Evolutionary conservation across 2,113 vertebrate genomes (phyloP).

Genomic region (Arvicanthis niloticus): DNA sequence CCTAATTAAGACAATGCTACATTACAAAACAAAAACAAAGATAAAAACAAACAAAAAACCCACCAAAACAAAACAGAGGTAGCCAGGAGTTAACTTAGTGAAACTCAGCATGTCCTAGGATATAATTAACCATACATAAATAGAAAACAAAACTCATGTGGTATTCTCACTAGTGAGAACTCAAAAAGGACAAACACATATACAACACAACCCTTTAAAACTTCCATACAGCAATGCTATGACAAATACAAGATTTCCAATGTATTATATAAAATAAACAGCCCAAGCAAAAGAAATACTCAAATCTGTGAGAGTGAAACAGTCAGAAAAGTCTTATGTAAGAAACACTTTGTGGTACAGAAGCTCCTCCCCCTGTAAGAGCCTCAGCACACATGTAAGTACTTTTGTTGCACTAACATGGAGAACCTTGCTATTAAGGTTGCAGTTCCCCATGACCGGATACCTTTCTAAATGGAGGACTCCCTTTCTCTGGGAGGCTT

Average conservation of each 20-base stretch:
- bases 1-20: background rate
- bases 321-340: background rate
- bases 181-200: background rate
- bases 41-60: background rate
- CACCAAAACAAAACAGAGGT: background rate
- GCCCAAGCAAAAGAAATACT: background rate
- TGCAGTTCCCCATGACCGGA: no score
- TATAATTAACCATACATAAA: background rate
- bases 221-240: background rate
- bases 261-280: conserved; percentile 1
- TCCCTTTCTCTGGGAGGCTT: no score
- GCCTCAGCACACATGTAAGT: background rate
- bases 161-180: background rate
- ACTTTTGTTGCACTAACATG: background rate
- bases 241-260: background rate
- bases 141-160: background rate
- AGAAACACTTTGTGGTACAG: background rate
- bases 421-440: background rate
- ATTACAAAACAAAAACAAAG: background rate
- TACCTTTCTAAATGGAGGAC: no score
- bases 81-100: background rate
- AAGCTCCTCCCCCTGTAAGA: background rate
- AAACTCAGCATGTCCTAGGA: background rate
- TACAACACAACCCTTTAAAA: background rate
- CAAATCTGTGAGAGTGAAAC: background rate